Conservation (phyloP, 2,888 invertebrate species). For the Cyclophora albipunctata region DNA sequence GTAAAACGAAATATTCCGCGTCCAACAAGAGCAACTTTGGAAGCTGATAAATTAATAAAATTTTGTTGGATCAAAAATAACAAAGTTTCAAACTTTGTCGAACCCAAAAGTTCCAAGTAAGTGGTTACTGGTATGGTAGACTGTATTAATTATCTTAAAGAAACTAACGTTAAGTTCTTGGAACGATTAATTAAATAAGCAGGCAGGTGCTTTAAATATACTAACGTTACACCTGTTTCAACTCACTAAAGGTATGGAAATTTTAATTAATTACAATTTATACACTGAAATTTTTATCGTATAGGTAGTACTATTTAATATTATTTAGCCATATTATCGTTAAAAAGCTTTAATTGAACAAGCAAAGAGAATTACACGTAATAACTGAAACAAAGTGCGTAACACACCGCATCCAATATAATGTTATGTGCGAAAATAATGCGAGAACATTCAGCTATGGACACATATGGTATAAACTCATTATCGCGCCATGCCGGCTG, state of each 20-base stretch:
- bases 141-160: constrained; percentile 30
- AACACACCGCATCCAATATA: constrained; percentile 16
- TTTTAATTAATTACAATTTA: too few relatives aligned
- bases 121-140: constrained; percentile 10
- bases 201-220: constrained; percentile 39
- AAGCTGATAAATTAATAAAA: too few relatives aligned
- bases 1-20: too few relatives aligned
- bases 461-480: constrained; percentile 51
- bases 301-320: too few relatives aligned
- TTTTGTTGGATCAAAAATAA: neutral
- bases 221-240: constrained; percentile 4
- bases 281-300: too few relatives aligned
- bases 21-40: too few relatives aligned
- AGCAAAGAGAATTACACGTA: too few relatives aligned
- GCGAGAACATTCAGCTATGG: constrained; percentile 36
- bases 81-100: constrained; percentile 13
- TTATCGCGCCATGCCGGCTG: constrained; percentile 43
- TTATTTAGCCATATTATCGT: too few relatives aligned
- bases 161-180: constrained; percentile 27
- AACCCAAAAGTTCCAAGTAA: constrained; percentile 11
- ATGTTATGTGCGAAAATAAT: constrained; percentile 36
- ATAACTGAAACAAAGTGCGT: constrained; percentile 4
- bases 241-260: neutral
- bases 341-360: too few relatives aligned
- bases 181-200: constrained; percentile 43